Percentiles rank a stretch among this genome's conserved stretches.
These are phyloP conservation scores for Orthonychiurus folsomi DNA, from an alignment of 2,888 invertebrate species.

Conservation along the genomic window DNA sequence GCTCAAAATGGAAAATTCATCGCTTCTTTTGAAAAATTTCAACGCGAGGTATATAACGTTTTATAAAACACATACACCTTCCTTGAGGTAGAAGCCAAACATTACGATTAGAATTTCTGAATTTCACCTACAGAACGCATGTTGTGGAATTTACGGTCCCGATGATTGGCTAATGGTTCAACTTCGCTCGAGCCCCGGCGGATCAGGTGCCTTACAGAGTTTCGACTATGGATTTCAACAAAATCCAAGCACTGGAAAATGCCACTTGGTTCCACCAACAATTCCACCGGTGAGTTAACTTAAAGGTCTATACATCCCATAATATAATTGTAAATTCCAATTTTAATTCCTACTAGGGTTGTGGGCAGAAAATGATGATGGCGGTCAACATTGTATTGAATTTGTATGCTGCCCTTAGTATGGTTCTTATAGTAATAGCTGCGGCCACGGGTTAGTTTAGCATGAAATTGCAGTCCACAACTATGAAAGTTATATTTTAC, in stretches of 20 bases:
- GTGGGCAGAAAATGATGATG: slow-evolving; percentile 27
- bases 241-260: slow-evolving; percentile 34
- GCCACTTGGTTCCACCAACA: slow-evolving; percentile 31
- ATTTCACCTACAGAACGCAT: slow-evolving; percentile 25
- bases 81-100: no score
- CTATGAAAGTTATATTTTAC: neutral
- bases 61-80: no score
- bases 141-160: slow-evolving; percentile 34
- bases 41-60: slow-evolving; percentile 25
- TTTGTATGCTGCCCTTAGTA: slow-evolving; percentile 19
- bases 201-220: slow-evolving; percentile 3
- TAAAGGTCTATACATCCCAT: neutral
- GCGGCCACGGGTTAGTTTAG: slow-evolving; percentile 6
- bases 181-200: slow-evolving; percentile 15
- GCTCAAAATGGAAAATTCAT: slow-evolving; percentile 30
- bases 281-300: slow-evolving; percentile 21
- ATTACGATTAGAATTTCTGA: neutral
- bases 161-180: slow-evolving; percentile 37
- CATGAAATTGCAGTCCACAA: neutral
- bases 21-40: slow-evolving; percentile 30
- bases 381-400: slow-evolving; percentile 19
- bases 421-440: slow-evolving; percentile 21
- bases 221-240: slow-evolving; percentile 4
- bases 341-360: slow-evolving; percentile 23
- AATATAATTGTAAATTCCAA: neutral